Base-by-base conservation (phyloP, 1,140 invertebrate genomes). In the Lethrus apterus region DNA sequence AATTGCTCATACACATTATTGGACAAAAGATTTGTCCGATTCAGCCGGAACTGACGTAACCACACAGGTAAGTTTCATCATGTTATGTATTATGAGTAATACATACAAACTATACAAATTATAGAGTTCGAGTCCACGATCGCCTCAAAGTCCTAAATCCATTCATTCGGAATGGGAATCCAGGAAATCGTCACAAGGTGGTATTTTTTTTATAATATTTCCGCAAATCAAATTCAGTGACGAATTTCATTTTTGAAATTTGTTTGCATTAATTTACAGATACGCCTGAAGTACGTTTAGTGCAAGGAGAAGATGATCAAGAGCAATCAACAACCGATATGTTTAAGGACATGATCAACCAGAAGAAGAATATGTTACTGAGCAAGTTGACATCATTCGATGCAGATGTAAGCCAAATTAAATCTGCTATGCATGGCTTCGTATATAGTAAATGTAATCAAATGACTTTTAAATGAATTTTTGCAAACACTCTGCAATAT, bases 1-100 rank as follows among this genome's bases (percentile, higher is more conserved):
- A 75, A 94, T 99, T 62, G 90, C 93, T 2, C 94, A 99, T 68
- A 99, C 95, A 0, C 95, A 99, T 69, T 99, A 91, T 65, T 98
- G 93, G 93, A 86, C 84, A 36, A 89, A 90, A 63, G 93, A 96
- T 61, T 63, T 86, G 1, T 70, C 71, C 9, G 79, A 89, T 31
- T n/a, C 19, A 29, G 24, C 33, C 7, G 20, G 11, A 8, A 43
- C 30, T 11, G 46, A 48, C 10, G 70, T 77, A 23, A 80, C 80
- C 18, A 86, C 81, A 66, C 84, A 84, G 10, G 80, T 80, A 60
- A 84, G 83, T 34, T 7, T 26, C 24, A 21, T 33, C 13, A 2
- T 2, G 17, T 13, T 33, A 8, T 13, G 17, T 14, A 14, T 3
- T 33, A 1, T 33, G 2, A 14, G 17, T 15, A 15, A 33, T 33